Base-by-base conservation (phyloP, 2,888 invertebrate species). In the Nomada fucata region DNA sequence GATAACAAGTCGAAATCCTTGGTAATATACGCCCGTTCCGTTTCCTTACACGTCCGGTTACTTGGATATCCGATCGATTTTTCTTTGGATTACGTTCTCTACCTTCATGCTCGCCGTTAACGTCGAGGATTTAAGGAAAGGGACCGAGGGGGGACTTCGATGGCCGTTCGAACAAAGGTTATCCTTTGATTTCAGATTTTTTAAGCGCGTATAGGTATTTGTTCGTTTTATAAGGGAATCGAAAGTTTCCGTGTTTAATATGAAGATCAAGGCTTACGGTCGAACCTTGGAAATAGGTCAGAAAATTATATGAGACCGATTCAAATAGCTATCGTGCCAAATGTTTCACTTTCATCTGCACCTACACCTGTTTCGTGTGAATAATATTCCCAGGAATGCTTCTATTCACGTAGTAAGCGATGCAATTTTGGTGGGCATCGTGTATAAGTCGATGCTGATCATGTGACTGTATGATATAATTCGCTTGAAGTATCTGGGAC, bases 1-100 rank as follows among this genome's bases (percentile, higher is more conserved):
- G 70, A 71, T 70, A 79, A 70, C 64, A 26, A 7, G 1, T 3
- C 60, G 29, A 44, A 47, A 75, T 69, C 75, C 53, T n/a, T 47
- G 26, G 26, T 60, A 61, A 52, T 59, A 50, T 20, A 52, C 20
- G 13, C 47, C 5, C 5, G 23, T 4, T n/a, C 2, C 13, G 0
- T 47, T 47, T 53, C 9, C n/a, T n/a, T 26, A 7, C 36, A 7
- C 29, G 15, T 36, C 2, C 4, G 26, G 9, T 15, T 18, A 42
- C 42, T 10, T 15, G 36, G 53, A 67, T n/a, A n/a, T 23, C 7
- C 42, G 2, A n/a, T 26, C 18, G 47, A 26, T 44, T 59, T 44
- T 10, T 15, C 13, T 4, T 10, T 44, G 26, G 26, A 9, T 44
- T 7, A 26, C 2, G 26, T 42, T 44, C n/a, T 11, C 0, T 7